Conservation (phyloP, 2,888 invertebrate genomes). For the Venusia cambrica region DNA sequence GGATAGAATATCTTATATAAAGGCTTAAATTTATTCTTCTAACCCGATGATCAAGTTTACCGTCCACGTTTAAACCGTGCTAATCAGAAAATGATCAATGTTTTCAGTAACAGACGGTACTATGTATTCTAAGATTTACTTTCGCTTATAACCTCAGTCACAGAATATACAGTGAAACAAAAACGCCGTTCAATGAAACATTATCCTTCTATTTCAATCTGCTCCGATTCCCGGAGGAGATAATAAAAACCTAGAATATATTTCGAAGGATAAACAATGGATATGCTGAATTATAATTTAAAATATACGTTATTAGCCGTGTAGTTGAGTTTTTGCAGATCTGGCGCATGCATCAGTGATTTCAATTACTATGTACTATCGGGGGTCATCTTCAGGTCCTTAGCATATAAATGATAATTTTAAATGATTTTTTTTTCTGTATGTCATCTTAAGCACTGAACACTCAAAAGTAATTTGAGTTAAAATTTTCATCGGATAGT, state of each 20-base stretch:
- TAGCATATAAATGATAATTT: too few relatives aligned
- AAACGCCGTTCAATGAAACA: slow-evolving; percentile 4
- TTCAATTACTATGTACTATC: slow-evolving; percentile 22
- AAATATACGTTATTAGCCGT: slow-evolving; percentile 16
- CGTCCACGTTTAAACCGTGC: too few relatives aligned
- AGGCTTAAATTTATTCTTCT: too few relatives aligned
- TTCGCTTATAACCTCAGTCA: slow-evolving; percentile 2
- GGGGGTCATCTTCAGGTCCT: too few relatives aligned
- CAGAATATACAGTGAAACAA: slow-evolving; percentile 1
- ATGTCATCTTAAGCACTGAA: too few relatives aligned
- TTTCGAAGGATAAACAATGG: slow-evolving; percentile 18
- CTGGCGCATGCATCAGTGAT: slow-evolving; percentile 40
- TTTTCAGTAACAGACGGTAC: too few relatives aligned
- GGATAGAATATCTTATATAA: too few relatives aligned
- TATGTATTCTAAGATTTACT: background rate
- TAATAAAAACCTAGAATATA: slow-evolving; percentile 14
- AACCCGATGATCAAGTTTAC: too few relatives aligned
- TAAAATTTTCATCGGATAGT: too few relatives aligned
- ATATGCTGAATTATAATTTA: slow-evolving; percentile 20
- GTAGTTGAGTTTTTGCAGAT: slow-evolving; percentile 25
- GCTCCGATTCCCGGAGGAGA: slow-evolving; percentile 6
- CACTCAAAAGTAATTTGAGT: too few relatives aligned
- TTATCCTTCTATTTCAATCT: slow-evolving; percentile 6
- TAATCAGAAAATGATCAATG: too few relatives aligned
- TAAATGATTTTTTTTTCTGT: too few relatives aligned